A percentile compares a stretch with the other conserved stretches of the same genome.
Conservation (phyloP, 2,888 invertebrate genomes). For the Brachylomia viminalis region DNA sequence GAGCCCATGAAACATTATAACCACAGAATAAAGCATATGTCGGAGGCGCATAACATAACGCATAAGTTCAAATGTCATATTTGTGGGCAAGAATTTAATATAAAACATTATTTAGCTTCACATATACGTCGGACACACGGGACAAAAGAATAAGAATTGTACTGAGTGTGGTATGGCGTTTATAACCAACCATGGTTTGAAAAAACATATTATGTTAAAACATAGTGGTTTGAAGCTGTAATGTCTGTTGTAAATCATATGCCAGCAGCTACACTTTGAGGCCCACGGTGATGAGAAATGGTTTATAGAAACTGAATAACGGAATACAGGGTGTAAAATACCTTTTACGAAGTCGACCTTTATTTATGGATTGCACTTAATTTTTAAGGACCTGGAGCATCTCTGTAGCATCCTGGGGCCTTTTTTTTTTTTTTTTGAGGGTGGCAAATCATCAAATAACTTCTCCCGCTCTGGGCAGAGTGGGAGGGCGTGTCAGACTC, state of each 20-base stretch:
- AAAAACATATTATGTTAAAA: slow-evolving; percentile 86
- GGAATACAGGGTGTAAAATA: no score
- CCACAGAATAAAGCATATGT: slow-evolving; percentile 86
- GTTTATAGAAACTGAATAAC: slow-evolving; percentile 20
- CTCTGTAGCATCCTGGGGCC: no score
- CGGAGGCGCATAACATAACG: slow-evolving; percentile 82
- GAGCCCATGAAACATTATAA: slow-evolving; percentile 87
- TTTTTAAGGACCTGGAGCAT: no score
- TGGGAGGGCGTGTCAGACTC: no score
- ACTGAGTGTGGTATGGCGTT: slow-evolving; percentile 87
- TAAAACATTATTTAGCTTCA: slow-evolving; percentile 85
- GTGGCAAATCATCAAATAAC: no score
- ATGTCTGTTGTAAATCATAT: slow-evolving; percentile 80
- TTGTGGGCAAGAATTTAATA: slow-evolving; percentile 81
- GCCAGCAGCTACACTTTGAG: slow-evolving; percentile 76
- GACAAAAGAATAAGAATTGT: slow-evolving; percentile 86
- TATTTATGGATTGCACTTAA: no score
- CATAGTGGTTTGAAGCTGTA: slow-evolving; percentile 84
- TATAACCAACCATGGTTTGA: slow-evolving; percentile 85
- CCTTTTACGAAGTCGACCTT: no score
- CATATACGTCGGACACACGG: slow-evolving; percentile 86
- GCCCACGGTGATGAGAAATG: slow-evolving; percentile 68
- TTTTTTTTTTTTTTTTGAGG: no score
- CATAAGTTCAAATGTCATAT: slow-evolving; percentile 83
- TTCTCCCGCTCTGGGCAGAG: no score